Conservation (phyloP, 2,113 vertebrate genomes). For the Gorsachius goisagi region DNA sequence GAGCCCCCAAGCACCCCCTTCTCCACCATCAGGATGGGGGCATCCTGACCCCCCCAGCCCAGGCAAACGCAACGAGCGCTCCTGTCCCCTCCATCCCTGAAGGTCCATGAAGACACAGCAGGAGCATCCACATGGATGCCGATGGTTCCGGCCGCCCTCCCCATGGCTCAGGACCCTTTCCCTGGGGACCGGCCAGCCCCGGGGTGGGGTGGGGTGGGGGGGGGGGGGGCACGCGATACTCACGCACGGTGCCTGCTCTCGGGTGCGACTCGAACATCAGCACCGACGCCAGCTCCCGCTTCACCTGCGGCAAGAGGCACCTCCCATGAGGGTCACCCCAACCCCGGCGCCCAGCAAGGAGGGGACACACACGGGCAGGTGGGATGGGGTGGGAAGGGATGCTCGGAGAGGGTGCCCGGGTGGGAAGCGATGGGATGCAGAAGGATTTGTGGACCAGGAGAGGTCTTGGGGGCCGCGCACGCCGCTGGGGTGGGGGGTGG, state of each 20-base stretch:
- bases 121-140: fast-evolving
- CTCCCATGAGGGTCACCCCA: background rate
- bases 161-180: background rate
- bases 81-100: background rate
- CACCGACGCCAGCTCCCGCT: conserved; percentile 89
- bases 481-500: too few relatives aligned
- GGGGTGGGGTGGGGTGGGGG: too few relatives aligned
- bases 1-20: background rate
- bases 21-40: background rate
- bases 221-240: conserved; percentile 63
- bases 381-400: background rate
- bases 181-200: background rate
- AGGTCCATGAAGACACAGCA: background rate
- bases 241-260: conserved; percentile 91
- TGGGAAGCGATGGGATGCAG: background rate
- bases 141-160: fast-evolving
- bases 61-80: fast-evolving
- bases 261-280: conserved; percentile 91
- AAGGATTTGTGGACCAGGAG: background rate
- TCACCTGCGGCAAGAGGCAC: conserved; percentile 75
- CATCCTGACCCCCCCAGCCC: background rate
- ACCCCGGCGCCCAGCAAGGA: background rate
- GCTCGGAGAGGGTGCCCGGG: background rate
- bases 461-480: too few relatives aligned
- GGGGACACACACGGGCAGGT: background rate